Evolutionary conservation across 2,888 invertebrate species (phyloP), one percentile per base, ranked within the genome.

Genomic region (Acholoe squamosa): DNA sequence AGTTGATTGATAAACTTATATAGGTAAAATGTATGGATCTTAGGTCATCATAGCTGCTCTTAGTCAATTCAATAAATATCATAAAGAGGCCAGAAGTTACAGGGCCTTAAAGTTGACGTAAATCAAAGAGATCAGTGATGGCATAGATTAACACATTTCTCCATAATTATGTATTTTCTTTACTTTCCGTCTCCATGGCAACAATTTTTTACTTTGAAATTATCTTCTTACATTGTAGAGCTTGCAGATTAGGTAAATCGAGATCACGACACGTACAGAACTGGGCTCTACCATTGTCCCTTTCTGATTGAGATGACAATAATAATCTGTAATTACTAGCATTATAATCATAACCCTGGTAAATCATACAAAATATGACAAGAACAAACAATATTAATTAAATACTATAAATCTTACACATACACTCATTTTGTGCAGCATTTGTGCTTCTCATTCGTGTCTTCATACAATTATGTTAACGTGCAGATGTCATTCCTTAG

Each of bases 331-430:
- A 3, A 3, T 43, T 43, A 43, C 43, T 43, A 7, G 3, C 10
- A 10, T 10, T 43, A 10, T 43, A 10, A 7, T 43, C 43, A 43
- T 43, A 10, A 43, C 3, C 43, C 3, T 43, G 43, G 10, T 43
- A 43, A 61, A 61, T 19, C 61, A 61, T 61, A 61, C 61, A 19
- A 61, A 61, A 61, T 10, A 61, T 61, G 19, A 61, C 61, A 61
- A n/a, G 61, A 61, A 61, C 14, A 61, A 61, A 61, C 61, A 61
- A 61, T 61, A 61, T 61, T 61, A 61, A 61, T 61, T 61, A 61
- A 61, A 61, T 61, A 54, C 54, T 54, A 61, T 61, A 1, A 12
- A 61, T 61, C 14, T 61, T 61, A 61, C 61, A 61, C n/a, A 61
- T n/a, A 61, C n/a, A 61, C 5, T 14, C 61, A 7, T 61, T n/a